Evolutionary conservation across 2,797 vertebrate species (phyloP), one percentile per base, ranked within the genome.

Genomic region (Neomorphus geoffroyi): DNA sequence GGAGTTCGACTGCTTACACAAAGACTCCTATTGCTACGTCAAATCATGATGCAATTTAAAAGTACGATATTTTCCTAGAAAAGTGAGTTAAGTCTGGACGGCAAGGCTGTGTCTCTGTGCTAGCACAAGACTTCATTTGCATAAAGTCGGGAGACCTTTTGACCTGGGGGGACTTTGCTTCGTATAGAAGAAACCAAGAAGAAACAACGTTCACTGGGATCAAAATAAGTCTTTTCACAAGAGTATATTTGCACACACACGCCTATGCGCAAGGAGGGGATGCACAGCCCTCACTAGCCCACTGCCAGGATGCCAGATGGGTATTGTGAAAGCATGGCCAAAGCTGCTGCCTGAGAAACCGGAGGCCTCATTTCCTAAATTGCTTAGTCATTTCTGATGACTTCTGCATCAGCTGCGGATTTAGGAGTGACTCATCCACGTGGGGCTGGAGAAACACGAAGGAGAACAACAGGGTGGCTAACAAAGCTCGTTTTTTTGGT

Each of bases 321-420:
- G 28, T 58, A 65, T 46, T 35, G 58, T 32, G 54, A 94, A 88
- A 85, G 82, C 67, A 51, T 2, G 6, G 53, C 74, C 71, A 45
- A 43, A 65, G 35, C 33, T 66, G 75, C 62, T 5, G 35, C 69
- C 61, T 90, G 73, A 89, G 89, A 70, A 94, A 94, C 35, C 4
- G 3, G 80, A 95, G 73, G 65, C 87, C 86, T 95, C 7, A 5
- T 94, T 94, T 95, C 60, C 81, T 83, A n/a, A 85, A 80, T 50
- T 64, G 67, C 85, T 96, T 67, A 57, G 66, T 97, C 95, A 95
- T 67, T 81, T 81, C 65, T 67, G 86, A 88, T 64, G 78, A 43
- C 51, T 70, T 43, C 69, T 85, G 50, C 70, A 77, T 88, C 73
- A 86, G 74, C 74, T 62, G 39, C 7, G n/a, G 62, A 66, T 90